These are phyloP conservation scores for Blera fallax DNA, from an alignment of 2,888 invertebrate genomes.

Conservation along the genomic window DNA sequence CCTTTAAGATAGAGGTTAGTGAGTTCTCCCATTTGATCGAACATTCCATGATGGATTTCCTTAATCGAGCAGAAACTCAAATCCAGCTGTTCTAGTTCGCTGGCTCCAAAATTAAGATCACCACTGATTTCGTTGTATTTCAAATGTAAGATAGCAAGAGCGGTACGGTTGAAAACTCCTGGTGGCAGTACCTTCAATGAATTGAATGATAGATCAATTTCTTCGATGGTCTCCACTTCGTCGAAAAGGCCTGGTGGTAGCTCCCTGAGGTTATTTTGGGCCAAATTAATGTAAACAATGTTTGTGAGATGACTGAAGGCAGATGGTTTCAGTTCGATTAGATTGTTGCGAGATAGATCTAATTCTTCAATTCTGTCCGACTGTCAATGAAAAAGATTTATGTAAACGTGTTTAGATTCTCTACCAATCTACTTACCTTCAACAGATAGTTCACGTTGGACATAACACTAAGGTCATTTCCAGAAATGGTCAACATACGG, in stretches of 20 bases:
- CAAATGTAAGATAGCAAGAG: constrained; percentile 86
- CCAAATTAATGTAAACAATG: constrained; percentile 86
- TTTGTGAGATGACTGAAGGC: constrained; percentile 86
- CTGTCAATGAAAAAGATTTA: constrained; percentile 69
- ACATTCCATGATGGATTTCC: constrained; percentile 86
- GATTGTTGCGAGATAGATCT: constrained; percentile 87
- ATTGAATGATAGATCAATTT: constrained; percentile 89
- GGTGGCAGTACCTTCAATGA: constrained; percentile 85
- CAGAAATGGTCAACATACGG: constrained; percentile 86
- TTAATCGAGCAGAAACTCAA: constrained; percentile 87
- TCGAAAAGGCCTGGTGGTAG: constrained; percentile 83
- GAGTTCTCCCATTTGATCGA: constrained; percentile 85
- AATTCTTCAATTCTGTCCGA: constrained; percentile 87
- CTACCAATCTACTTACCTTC: constrained; percentile 74
- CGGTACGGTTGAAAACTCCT: constrained; percentile 86
- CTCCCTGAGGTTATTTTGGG: constrained; percentile 86
- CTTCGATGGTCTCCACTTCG: constrained; percentile 85
- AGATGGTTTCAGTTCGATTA: constrained; percentile 85
- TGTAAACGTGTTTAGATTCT: background rate
- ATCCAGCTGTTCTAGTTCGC: constrained; percentile 86
- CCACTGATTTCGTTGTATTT: constrained; percentile 87
- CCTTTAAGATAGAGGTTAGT: constrained; percentile 87
- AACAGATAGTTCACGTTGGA: constrained; percentile 78
- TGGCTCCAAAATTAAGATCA: constrained; percentile 85
- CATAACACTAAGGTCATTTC: constrained; percentile 84